Base-by-base conservation (phyloP, 1,140 invertebrate species). In the Cardiocondyla obscurior region DNA sequence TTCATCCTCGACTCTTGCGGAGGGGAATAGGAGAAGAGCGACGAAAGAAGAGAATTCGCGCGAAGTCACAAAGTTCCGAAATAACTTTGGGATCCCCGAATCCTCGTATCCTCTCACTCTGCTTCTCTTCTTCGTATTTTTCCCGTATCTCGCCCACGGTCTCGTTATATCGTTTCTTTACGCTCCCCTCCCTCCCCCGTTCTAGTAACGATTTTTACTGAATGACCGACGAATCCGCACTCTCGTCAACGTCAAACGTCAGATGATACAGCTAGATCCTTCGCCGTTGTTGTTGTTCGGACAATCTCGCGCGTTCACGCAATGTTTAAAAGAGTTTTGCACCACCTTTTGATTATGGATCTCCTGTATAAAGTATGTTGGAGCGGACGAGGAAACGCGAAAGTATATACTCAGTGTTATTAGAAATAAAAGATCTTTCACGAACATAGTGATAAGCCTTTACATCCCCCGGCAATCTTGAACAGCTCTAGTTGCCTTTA, bases 331-430 rank as follows among this genome's bases (percentile, higher is more conserved):
- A 67, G 60, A 77, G 74, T 77, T 77, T 77, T 77, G 74, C 74
- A 77, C 60, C 62, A 65, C 33, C 74, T 77, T 72, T 72, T 77
- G 60, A 77, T 53, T 39, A 77, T 77, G 74, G 74, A 77, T 77
- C 74, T 77, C 74, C 62, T 77, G 60, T 77, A 77, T 46, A 77
- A 77, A 77, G 33, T 67, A 67, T 77, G 60, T 53, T 77, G 74
- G 33, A 49, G 62, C 60, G 60, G 60, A 67, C 60, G 60, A 77
- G 74, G 74, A 77, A 77, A 77, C 74, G 74, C 67, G 74, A 67
- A 67, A 77, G 60, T 62, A 74, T 62, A 53, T 51, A 77, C 22
- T 67, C 60, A 67, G 19, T 51, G 46, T 39, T 65, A 3, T 51
- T 77, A 77, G 30, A 65, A 77, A 77, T 77, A 77, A 77, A 77